These are phyloP conservation scores for Colinus virginianus DNA, from an alignment of 2,113 vertebrate genomes.

Conservation along the genomic window DNA sequence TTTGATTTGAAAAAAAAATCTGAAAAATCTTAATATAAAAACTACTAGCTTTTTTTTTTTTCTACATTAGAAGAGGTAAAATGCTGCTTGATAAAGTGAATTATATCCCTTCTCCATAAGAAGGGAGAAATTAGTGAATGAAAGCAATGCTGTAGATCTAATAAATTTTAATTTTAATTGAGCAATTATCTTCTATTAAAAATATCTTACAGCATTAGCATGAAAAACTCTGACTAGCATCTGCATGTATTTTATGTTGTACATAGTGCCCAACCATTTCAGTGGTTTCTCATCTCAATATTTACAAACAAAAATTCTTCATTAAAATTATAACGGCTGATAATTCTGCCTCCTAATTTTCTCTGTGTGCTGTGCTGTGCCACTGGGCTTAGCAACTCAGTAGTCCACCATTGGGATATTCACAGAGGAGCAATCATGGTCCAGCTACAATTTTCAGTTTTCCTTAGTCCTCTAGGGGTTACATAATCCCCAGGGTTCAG, in stretches of 20 bases:
- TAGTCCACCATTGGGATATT: not conserved
- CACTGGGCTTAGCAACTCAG: not conserved
- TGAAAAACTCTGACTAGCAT: not conserved
- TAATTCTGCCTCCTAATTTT: not conserved
- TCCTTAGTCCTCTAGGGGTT: not conserved
- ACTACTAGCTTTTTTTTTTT: not conserved
- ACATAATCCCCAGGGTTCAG: not conserved
- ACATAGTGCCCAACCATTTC: not conserved
- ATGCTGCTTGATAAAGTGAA: not conserved
- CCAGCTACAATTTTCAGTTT: not conserved
- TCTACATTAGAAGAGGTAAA: not conserved
- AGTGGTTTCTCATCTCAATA: not conserved
- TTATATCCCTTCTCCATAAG: not conserved
- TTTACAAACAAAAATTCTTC: not conserved
- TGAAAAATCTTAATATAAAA: not conserved
- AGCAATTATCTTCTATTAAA: not conserved
- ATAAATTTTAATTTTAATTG: not conserved
- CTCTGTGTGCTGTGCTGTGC: not conserved
- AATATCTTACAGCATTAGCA: not conserved
- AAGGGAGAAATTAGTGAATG: not conserved
- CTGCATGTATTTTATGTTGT: not conserved
- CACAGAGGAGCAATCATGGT: not conserved
- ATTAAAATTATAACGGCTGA: accelerated
- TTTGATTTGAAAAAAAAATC: not conserved
- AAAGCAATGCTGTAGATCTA: not conserved